A percentile compares a stretch with the other conserved stretches of the same genome.
Evolutionary conservation across 2,797 vertebrate species (phyloP).

Genomic region (Sebastes oblongus): DNA sequence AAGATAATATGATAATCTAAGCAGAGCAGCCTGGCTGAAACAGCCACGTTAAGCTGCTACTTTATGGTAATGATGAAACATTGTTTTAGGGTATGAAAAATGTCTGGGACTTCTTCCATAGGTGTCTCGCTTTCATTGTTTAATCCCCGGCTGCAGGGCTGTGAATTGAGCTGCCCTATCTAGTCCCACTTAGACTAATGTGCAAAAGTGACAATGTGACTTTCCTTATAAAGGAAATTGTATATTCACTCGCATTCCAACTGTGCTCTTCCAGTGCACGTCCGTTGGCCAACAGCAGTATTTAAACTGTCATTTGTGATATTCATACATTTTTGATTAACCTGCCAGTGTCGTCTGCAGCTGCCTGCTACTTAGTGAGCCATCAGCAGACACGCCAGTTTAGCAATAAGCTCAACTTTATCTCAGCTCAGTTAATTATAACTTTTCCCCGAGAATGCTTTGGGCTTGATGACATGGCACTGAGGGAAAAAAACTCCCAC

Average conservation of each 20-base stretch:
- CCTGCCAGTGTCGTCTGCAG: conserved; percentile 59
- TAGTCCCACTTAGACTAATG: conserved; percentile 37
- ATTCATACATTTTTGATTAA: conserved; percentile 72
- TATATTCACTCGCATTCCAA: conserved; percentile 41
- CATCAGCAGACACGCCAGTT: conserved; percentile 58
- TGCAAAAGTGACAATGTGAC: conserved; percentile 52
- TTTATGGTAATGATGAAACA: conserved; percentile 1
- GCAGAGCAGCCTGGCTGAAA: neutral
- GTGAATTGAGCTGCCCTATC: conserved; percentile 9
- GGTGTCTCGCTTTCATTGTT: conserved; percentile 5
- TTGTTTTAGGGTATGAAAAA: neutral
- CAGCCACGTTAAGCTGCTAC: neutral
- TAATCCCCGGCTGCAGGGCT: conserved; percentile 10
- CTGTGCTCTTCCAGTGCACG: conserved; percentile 13
- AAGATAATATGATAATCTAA: neutral
- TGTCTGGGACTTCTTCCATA: neutral
- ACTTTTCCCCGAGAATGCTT: conserved; percentile 52
- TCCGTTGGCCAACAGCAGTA: conserved; percentile 40
- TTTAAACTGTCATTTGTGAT: conserved; percentile 69
- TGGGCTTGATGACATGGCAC: conserved; percentile 41
- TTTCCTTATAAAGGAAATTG: conserved; percentile 48
- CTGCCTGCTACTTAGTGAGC: conserved; percentile 55
- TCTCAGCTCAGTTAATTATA: conserved; percentile 71
- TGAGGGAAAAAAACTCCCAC: conserved; percentile 22
- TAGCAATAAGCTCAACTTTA: conserved; percentile 67